Conservation (phyloP, 2,113 vertebrate species). For the Meriones unguiculatus region DNA sequence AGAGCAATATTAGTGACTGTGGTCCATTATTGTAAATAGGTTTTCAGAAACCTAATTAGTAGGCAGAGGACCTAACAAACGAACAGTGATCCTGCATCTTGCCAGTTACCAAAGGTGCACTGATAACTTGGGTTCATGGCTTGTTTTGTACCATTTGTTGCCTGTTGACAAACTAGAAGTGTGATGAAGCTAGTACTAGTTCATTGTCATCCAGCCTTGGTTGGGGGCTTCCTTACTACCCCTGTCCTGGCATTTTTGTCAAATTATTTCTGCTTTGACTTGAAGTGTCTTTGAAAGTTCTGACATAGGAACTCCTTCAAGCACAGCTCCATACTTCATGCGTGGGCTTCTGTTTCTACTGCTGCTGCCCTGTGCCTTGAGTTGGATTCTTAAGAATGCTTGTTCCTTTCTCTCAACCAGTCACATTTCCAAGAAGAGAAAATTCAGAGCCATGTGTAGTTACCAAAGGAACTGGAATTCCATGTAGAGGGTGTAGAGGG, state of each 20-base stretch:
- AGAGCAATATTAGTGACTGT: neutral
- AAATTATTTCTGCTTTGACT: neutral
- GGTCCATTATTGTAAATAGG: neutral
- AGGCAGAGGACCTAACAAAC: neutral
- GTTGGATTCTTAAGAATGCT: neutral
- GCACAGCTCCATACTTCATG: neutral
- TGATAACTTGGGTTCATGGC: neutral
- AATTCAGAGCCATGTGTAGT: neutral
- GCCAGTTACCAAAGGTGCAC: neutral
- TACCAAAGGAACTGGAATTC: neutral
- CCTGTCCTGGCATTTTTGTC: neutral
- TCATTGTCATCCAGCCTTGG: neutral
- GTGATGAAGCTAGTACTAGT: neutral
- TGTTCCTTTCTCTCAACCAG: neutral
- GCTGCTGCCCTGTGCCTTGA: neutral
- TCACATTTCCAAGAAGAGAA: neutral
- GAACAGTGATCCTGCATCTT: neutral
- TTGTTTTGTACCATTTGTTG: neutral
- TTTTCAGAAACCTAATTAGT: constrained; percentile 15
- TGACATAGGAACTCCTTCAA: neutral
- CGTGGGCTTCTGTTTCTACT: neutral
- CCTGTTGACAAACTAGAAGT: neutral
- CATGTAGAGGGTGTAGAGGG: neutral
- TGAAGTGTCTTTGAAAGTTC: neutral
- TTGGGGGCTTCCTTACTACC: neutral